Base-by-base conservation (phyloP, 2,888 invertebrate genomes). In the Synergus gifuensis region DNA sequence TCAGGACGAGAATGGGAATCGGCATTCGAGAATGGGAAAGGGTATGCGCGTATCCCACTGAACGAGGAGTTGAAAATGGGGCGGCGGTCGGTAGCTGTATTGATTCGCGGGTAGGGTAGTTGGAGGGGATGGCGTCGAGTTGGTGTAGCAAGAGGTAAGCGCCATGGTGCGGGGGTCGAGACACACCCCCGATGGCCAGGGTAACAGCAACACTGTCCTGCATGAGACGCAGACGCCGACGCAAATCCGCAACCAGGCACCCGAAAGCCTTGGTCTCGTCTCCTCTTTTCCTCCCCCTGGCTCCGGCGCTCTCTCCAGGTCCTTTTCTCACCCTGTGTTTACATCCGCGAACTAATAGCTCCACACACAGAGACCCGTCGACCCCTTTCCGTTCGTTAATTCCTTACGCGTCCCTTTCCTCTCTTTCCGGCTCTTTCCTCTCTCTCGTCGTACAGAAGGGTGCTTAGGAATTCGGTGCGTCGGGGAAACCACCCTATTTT, bases 1-100 rank as follows among this genome's bases (percentile, higher is more conserved):
- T 60, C 60, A 40, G 49, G 66, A 63, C 77, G 76, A 86, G 87
- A 86, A 87, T 88, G 87, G 86, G 85, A 87, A 87, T 86, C 86
- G 87, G 87, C 83, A 84, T 83, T 85, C 82, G 82, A 86, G 87
- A 85, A 87, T 85, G 85, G 84, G 76, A 79, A 78, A 78, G 76
- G 80, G 78, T 76, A 82, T 80, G 80, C 82, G 84, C 82, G 84
- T 80, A 82, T 79, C 78, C 79, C 83, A 83, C 81, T 79, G 78
- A 77, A 78, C 82, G 85, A 86, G 85, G 85, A 85, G 82, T 86
- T 85, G 87, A 82, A 83, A 85, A 87, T 86, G 89, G 88, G 88
- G 89, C 88, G 87, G 88, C 86, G 88, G 89, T 89, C 86, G 89
- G 88, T 89, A 91, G 91, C 91, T 91, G 91, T 92, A 92, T 91